Evolutionary conservation across 2,888 invertebrate genomes (phyloP).

Genomic region (Rhagium mordax): DNA sequence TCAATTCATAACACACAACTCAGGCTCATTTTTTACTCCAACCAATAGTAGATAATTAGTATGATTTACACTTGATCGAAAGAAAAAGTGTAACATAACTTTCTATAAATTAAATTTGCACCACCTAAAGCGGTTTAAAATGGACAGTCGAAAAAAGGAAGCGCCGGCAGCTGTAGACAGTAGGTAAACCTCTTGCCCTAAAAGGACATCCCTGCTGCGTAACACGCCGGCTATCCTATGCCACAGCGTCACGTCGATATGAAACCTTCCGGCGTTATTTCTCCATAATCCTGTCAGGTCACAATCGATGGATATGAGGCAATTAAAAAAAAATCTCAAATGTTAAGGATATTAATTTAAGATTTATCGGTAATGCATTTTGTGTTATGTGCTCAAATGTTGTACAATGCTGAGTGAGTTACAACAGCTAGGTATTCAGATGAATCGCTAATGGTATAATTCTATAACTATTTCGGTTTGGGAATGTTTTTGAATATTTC

Average conservation of each 20-base stretch:
- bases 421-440: no score
- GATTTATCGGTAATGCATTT: conserved; percentile 7
- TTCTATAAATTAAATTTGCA: conserved; percentile 54
- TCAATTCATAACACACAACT: background rate
- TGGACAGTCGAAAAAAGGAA: conserved; percentile 51
- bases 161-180: conserved; percentile 50
- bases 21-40: background rate
- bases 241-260: conserved; percentile 30
- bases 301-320: conserved; percentile 36
- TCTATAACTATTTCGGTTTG: no score
- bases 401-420: no score
- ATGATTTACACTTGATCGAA: conserved; percentile 17
- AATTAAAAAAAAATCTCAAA: conserved; percentile 35
- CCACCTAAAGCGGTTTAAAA: conserved; percentile 52
- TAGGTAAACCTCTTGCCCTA: conserved; percentile 61
- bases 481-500: no score
- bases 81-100: conserved; percentile 44
- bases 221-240: conserved; percentile 44
- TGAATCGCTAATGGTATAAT: no score
- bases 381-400: background rate
- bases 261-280: conserved; percentile 44
- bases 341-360: conserved; percentile 24
- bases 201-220: conserved; percentile 54
- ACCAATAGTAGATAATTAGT: conserved; percentile 33
- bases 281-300: conserved; percentile 43